These are phyloP conservation scores for Melieria picta DNA, from an alignment of 2,888 invertebrate genomes.

Conservation along the genomic window DNA sequence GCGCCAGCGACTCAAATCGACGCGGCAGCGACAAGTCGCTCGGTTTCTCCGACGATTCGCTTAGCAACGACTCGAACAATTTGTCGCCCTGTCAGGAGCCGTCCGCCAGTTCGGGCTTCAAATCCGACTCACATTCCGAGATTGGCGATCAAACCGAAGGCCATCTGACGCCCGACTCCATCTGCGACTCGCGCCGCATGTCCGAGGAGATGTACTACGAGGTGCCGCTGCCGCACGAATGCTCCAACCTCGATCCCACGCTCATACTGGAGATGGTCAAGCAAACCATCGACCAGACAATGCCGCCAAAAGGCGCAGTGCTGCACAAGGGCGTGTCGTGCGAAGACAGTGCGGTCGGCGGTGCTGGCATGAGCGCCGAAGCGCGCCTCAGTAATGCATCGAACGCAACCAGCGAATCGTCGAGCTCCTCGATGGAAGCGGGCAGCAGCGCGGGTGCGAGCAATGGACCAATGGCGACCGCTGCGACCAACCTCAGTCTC, in stretches of 20 bases:
- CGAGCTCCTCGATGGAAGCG: constrained; percentile 36
- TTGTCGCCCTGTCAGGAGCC: constrained; percentile 70
- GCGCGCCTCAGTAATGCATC: constrained; percentile 52
- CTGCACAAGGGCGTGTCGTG: constrained; percentile 66
- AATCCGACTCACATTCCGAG: constrained; percentile 69
- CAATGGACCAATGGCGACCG: constrained; percentile 23
- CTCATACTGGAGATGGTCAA: constrained; percentile 84
- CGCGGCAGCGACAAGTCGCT: constrained; percentile 77
- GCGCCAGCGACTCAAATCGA: constrained; percentile 66
- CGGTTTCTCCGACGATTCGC: constrained; percentile 77
- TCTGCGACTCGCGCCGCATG: constrained; percentile 64
- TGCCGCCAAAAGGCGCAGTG: constrained; percentile 76
- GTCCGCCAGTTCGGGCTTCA: constrained; percentile 72
- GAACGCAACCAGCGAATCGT: constrained; percentile 45
- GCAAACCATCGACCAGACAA: constrained; percentile 80
- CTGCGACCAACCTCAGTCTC: constrained; percentile 71
- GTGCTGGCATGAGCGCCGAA: constrained; percentile 38
- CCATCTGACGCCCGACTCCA: constrained; percentile 65
- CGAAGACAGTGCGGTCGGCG: constrained; percentile 54
- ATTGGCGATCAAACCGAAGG: constrained; percentile 68
- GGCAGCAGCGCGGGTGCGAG: constrained; percentile 34
- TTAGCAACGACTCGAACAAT: constrained; percentile 74
- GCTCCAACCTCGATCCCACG: constrained; percentile 81
- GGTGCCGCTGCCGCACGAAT: constrained; percentile 81
- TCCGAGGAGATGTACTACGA: constrained; percentile 71